Conservation (phyloP, 1,140 invertebrate species). For the Heliconius himera region DNA sequence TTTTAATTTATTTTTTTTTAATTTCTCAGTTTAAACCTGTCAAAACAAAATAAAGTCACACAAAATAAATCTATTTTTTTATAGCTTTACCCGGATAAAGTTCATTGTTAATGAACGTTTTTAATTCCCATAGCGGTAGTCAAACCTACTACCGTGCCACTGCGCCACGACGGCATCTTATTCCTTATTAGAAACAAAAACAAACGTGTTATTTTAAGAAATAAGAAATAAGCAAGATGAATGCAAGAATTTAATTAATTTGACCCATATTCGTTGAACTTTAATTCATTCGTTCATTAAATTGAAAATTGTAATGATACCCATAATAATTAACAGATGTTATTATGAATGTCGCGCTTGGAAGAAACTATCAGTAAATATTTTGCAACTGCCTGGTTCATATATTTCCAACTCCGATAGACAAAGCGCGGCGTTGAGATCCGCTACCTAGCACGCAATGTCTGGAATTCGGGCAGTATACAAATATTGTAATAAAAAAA, state of each 20-base stretch:
- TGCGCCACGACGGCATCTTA: too few species aligned
- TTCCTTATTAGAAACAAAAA: background rate
- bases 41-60: too few species aligned
- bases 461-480: background rate
- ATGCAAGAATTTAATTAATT: conserved; percentile 42
- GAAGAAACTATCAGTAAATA: background rate
- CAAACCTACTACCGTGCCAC: too few species aligned
- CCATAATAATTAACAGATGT: conserved; percentile 10
- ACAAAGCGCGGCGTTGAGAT: too few species aligned
- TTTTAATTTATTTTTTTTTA: too few species aligned
- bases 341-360: background rate
- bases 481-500: too few species aligned
- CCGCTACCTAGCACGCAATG: background rate
- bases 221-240: conserved; percentile 28
- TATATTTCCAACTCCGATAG: too few species aligned
- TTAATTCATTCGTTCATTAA: conserved; percentile 19
- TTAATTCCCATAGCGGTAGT: too few species aligned
- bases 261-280: conserved; percentile 42
- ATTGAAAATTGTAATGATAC: conserved; percentile 24
- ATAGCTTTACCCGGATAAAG: too few species aligned
- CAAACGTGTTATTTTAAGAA: background rate
- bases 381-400: background rate
- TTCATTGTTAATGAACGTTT: too few species aligned
- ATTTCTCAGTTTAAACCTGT: too few species aligned
- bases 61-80: too few species aligned